phyloP scores from a whole-genome alignment of 1,140 invertebrate genomes.

The Drosophila kanapiae region DNA sequence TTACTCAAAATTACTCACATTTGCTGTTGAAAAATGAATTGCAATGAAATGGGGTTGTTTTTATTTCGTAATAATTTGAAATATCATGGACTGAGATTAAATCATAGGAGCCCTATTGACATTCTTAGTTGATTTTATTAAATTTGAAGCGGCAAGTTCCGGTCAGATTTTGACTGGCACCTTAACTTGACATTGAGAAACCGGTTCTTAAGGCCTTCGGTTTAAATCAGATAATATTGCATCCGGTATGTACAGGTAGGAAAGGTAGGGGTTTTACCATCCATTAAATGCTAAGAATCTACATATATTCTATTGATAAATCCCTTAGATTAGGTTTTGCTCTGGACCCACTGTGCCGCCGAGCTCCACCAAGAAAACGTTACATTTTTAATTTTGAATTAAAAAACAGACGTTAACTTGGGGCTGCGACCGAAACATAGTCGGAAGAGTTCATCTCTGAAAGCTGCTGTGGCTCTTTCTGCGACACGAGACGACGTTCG shows the following conservation, averaged over 20 bases:
- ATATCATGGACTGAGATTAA: not conserved
- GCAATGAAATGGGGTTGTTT: not conserved
- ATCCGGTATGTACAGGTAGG: not conserved
- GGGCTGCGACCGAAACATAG: conserved; percentile 21
- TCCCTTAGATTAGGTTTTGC: not conserved
- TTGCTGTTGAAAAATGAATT: not conserved
- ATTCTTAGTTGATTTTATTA: not conserved
- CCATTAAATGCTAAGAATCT: not conserved
- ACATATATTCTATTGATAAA: not conserved
- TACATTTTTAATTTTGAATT: conserved; percentile 74
- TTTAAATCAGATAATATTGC: not conserved
- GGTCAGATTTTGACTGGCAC: not conserved
- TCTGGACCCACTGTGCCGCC: conserved; percentile 11
- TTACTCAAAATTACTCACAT: not conserved
- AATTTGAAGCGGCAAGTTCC: not conserved
- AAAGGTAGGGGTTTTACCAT: not conserved
- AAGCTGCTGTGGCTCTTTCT: conserved; percentile 33
- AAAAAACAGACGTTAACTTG: conserved; percentile 58
- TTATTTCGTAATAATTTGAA: not conserved
- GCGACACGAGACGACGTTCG: not conserved
- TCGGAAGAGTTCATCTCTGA: conserved; percentile 41
- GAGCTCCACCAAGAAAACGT: conserved; percentile 35
- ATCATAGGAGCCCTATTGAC: not conserved
- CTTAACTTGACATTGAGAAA: not conserved
- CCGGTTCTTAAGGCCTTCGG: not conserved